phyloP scores from a whole-genome alignment of 1,140 invertebrate genomes.

The Mycetomoellerius zeteki region DNA sequence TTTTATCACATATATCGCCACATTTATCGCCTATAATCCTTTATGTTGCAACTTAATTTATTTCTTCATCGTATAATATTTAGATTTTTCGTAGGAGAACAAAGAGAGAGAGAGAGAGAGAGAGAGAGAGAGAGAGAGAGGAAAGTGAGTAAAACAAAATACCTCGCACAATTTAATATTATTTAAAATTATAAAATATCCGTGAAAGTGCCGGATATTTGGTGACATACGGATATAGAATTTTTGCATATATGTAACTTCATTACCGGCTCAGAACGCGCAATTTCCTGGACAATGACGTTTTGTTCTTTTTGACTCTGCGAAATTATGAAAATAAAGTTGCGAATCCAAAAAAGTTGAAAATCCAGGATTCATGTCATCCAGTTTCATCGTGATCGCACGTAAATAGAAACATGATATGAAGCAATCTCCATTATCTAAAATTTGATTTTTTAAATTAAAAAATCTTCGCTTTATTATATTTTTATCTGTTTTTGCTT shows the following conservation, averaged over 20 bases:
- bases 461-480: not conserved
- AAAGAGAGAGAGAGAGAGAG: too few relatives aligned
- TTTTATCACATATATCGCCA: too few relatives aligned
- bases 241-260: conserved; percentile 32
- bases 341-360: too few relatives aligned
- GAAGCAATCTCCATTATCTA: not conserved
- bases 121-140: too few relatives aligned
- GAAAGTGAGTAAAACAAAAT: not conserved
- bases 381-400: not conserved
- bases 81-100: not conserved
- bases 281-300: conserved; percentile 3
- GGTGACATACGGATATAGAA: conserved; percentile 19
- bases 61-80: not conserved
- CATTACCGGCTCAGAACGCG: not conserved
- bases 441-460: not conserved
- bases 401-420: not conserved
- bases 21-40: not conserved
- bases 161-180: not conserved
- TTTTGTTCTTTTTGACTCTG: not conserved
- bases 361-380: not conserved
- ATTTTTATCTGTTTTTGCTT: conserved; percentile 1
- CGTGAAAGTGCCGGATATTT: not conserved
- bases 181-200: conserved; percentile 31
- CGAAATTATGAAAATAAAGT: not conserved
- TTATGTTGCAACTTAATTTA: not conserved